Evolutionary conservation across 2,113 vertebrate genomes (phyloP).

Genomic region (Prionailurus bengalensis): DNA sequence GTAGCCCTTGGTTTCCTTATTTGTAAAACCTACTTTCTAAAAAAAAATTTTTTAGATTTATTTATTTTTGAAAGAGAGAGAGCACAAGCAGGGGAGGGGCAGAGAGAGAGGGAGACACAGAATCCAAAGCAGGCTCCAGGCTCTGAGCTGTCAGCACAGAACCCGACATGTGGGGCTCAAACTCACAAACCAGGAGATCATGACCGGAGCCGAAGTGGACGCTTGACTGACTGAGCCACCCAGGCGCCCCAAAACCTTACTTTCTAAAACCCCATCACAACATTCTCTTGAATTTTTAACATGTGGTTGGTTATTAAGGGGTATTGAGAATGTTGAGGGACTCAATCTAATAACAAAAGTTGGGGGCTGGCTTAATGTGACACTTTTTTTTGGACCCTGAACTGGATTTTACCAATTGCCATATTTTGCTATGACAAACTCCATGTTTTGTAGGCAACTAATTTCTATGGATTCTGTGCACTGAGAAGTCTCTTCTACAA

Average conservation of each 20-base stretch:
- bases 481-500: background rate
- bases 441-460: background rate
- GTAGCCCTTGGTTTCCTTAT: background rate
- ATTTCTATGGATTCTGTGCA: background rate
- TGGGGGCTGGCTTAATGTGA: background rate
- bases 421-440: background rate
- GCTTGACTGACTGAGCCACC: too few species aligned
- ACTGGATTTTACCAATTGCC: background rate
- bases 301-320: background rate
- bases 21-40: too few species aligned
- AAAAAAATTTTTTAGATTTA: too few species aligned
- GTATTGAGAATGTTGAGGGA: background rate
- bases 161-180: too few species aligned
- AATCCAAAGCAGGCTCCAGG: too few species aligned
- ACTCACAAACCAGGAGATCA: too few species aligned
- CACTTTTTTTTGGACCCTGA: background rate
- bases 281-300: background rate
- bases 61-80: too few species aligned
- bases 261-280: background rate
- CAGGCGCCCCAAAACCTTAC: background rate
- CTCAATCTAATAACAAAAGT: background rate
- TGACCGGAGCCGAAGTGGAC: too few species aligned
- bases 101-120: too few species aligned
- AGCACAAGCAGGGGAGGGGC: too few species aligned
- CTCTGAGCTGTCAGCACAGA: too few species aligned